These are phyloP conservation scores for Dinocampus coccinellae DNA, from an alignment of 2,888 invertebrate species.

Conservation along the genomic window DNA sequence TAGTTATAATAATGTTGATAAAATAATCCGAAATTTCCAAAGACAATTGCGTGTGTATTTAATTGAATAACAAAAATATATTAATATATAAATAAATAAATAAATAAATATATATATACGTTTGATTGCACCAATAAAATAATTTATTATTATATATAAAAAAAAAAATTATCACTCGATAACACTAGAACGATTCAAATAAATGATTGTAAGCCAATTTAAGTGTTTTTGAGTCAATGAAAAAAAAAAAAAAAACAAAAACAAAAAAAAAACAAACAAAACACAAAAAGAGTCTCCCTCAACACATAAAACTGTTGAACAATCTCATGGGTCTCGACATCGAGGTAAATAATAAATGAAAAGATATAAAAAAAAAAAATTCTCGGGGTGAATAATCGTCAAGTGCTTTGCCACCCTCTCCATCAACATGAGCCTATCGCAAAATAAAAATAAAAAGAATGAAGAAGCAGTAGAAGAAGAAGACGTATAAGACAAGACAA, in stretches of 20 bases:
- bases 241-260: too few species aligned
- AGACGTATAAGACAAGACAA: too few species aligned
- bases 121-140: background rate
- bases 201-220: conserved; percentile 21
- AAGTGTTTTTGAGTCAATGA: background rate
- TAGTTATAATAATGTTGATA: background rate
- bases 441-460: background rate
- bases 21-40: background rate
- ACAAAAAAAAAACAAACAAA: too few species aligned
- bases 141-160: background rate
- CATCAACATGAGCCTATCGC: conserved; percentile 12
- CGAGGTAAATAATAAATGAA: too few species aligned
- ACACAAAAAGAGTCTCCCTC: too few species aligned
- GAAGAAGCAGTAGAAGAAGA: background rate
- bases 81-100: too few species aligned
- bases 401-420: conserved; percentile 14
- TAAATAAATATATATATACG: too few species aligned
- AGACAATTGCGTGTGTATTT: too few species aligned
- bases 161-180: too few species aligned
- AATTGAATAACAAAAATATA: too few species aligned
- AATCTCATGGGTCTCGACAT: background rate
- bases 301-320: background rate
- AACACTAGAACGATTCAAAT: background rate
- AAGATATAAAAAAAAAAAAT: background rate
- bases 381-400: conserved; percentile 29